A percentile compares a stretch with the other conserved stretches of the same genome.
These are phyloP conservation scores for Tolypeutes matacus DNA, from an alignment of 2,797 vertebrate species.

Conservation along the genomic window DNA sequence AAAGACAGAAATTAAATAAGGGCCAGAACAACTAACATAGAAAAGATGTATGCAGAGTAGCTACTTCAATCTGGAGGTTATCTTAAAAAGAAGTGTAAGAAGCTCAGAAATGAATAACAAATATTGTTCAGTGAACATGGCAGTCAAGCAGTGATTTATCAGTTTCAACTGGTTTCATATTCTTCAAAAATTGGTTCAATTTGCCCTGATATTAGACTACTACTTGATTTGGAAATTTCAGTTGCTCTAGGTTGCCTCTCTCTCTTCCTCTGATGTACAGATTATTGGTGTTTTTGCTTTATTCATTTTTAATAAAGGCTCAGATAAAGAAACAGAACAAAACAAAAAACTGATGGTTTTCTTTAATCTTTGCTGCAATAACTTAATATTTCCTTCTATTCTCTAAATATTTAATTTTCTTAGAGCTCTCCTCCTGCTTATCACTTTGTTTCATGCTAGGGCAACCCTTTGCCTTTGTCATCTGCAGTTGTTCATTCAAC, in stretches of 20 bases:
- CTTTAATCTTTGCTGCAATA: constrained; percentile 78
- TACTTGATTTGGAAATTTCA: constrained; percentile 64
- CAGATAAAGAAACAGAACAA: constrained; percentile 71
- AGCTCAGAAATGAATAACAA: background rate
- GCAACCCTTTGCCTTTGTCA: background rate
- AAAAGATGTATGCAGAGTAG: background rate
- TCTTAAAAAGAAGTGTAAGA: constrained; percentile 30
- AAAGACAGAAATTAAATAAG: constrained; percentile 61
- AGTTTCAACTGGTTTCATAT: constrained; percentile 47
- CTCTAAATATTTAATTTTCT: constrained; percentile 71
- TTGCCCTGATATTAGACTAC: background rate
- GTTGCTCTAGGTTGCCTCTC: constrained; percentile 13
- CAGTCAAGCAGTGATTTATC: background rate
- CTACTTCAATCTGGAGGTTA: background rate
- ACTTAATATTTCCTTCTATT: constrained; percentile 80
- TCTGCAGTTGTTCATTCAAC: background rate
- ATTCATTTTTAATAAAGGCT: constrained; percentile 73
- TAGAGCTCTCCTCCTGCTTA: constrained; percentile 56
- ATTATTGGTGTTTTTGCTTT: constrained; percentile 35
- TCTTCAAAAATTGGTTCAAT: constrained; percentile 39
- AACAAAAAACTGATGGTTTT: constrained; percentile 77
- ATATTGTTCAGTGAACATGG: background rate
- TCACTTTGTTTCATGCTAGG: background rate
- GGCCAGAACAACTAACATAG: background rate
- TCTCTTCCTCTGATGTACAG: constrained; percentile 9